Percentiles rank a stretch among this genome's conserved stretches.
phyloP scores from a whole-genome alignment of 2,113 vertebrate species.

The Strix aluco region DNA sequence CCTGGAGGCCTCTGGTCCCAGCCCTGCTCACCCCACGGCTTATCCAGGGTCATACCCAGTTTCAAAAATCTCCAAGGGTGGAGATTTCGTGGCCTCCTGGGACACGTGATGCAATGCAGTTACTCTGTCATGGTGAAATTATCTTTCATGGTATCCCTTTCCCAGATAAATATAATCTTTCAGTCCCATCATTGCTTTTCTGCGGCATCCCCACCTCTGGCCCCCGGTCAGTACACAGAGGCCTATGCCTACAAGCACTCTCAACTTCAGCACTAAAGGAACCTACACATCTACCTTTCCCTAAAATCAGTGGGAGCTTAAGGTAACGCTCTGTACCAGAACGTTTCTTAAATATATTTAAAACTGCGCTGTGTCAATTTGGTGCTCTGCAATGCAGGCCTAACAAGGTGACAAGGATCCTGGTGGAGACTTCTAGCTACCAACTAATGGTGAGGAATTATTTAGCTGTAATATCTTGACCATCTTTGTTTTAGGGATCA shows the following conservation, averaged over 20 bases:
- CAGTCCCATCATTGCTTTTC: neutral
- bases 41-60: neutral
- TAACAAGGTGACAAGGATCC: neutral
- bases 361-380: neutral
- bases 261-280: neutral
- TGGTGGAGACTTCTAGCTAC: neutral
- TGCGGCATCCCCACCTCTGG: neutral
- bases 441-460: neutral
- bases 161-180: neutral
- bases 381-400: neutral
- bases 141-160: neutral
- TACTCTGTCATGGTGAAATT: neutral
- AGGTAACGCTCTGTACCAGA: neutral
- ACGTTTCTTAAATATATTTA: neutral
- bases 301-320: neutral
- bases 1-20: neutral
- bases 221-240: neutral
- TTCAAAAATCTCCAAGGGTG: neutral
- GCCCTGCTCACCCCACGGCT: neutral
- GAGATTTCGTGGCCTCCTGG: neutral
- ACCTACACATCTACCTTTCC: no score
- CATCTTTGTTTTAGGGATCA: neutral
- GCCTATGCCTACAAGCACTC: neutral
- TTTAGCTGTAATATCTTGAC: neutral
- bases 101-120: neutral